phyloP scores from a whole-genome alignment of 1,140 invertebrate genomes.

The Drosophila ogumai region DNA sequence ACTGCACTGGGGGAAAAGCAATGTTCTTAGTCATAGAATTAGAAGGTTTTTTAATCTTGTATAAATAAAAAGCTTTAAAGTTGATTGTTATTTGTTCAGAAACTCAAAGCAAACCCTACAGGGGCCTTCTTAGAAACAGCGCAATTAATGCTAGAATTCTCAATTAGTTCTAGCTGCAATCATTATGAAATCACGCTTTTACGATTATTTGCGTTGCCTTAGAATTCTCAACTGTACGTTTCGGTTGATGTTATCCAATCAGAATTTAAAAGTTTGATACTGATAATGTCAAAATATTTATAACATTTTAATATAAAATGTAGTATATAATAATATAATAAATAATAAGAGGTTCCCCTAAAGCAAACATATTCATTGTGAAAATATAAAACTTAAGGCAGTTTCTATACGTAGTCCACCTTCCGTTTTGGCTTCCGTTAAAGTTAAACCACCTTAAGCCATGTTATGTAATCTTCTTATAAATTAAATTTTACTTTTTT shows the following conservation, averaged over 20 bases:
- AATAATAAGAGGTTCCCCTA: not conserved
- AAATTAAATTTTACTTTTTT: not conserved
- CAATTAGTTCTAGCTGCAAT: not conserved
- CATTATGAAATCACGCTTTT: not conserved
- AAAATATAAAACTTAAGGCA: not conserved
- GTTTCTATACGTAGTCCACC: not conserved
- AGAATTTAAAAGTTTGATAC: not conserved
- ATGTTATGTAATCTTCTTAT: too few species aligned
- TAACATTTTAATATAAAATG: not conserved
- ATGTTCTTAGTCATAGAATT: not conserved
- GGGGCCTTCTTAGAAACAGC: not conserved
- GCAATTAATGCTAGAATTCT: not conserved
- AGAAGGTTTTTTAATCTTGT: not conserved
- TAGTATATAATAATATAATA: too few species aligned
- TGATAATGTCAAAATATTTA: not conserved
- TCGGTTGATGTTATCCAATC: rapidly evolving
- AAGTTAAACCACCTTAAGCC: too few species aligned
- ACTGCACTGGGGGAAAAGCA: constrained; percentile 10
- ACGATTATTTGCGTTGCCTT: not conserved
- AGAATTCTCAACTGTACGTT: not conserved
- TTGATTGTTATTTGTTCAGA: not conserved
- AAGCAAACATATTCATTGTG: not conserved
- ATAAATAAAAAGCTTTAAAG: not conserved
- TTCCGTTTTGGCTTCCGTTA: too few species aligned
- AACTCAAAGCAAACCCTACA: not conserved